Base-by-base conservation (phyloP, 2,888 invertebrate genomes). In the Allolobophora icterica region DNA sequence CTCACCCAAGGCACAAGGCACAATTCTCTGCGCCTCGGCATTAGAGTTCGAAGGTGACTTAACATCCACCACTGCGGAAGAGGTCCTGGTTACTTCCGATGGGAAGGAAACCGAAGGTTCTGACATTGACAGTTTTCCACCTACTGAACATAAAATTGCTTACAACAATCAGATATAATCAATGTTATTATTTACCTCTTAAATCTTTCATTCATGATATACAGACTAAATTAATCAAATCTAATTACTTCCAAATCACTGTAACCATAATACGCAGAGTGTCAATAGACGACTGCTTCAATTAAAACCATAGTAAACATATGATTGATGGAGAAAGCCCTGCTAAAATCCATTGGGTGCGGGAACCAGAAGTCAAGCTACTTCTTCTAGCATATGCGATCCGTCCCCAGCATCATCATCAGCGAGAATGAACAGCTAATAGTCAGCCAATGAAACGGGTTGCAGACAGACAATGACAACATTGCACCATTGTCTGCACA, bases 11-110 rank as follows among this genome's bases (percentile, higher is more conserved):
- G 8, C 71, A 71, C n/a, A 71, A 71, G n/a, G 1, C 71, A n/a
- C 71, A 11, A 17, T 71, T 30, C n/a, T 71, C 13, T 71, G 71
- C 17, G n/a, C n/a, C 71, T 71, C 71, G 6, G n/a, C 71, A 71
- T 71, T 71, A 71, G 71, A 71, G 71, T n/a, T 71, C n/a, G n/a
- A 71, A n/a, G n/a, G 71, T n/a, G 71, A 71, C 71, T 71, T 71
- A 30, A 30, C 71, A n/a, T 71, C 71, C 71, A n/a, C 71, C 71
- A 71, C 71, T n/a, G 71, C 30, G 17, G 71, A 71, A 71, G 71
- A n/a, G 52, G 71, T 71, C n/a, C 71, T 71, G 71, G 71, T 71
- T n/a, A 71, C 71, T 71, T 71, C 71, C 71, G n/a, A n/a, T 1
- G 2, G 71, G 71, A 71, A 71, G 71, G 71, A n/a, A 71, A 71